These are phyloP conservation scores for Pogonognathellus flavescens DNA, from an alignment of 1,140 invertebrate genomes.

Conservation along the genomic window DNA sequence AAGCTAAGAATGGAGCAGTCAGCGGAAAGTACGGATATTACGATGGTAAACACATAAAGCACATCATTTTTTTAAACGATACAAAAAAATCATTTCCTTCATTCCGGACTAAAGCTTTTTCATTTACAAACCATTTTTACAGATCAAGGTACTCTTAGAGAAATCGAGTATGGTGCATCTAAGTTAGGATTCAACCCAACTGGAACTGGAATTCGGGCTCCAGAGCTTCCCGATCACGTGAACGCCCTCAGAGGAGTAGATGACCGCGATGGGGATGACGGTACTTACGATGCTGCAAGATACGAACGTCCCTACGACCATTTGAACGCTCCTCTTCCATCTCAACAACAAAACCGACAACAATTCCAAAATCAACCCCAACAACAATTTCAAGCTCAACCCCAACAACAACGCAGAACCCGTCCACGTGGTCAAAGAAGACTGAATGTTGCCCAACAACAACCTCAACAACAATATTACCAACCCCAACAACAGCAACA, in stretches of 20 bases:
- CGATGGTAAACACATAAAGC: conserved; percentile 65
- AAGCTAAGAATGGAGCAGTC: conserved; percentile 81
- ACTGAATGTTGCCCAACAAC: conserved; percentile 58
- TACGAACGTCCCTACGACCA: conserved; percentile 87
- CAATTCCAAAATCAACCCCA: conserved; percentile 69
- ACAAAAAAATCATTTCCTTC: no score
- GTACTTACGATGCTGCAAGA: conserved; percentile 76
- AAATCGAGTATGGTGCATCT: conserved; percentile 85
- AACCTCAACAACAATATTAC: conserved; percentile 66
- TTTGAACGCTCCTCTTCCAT: conserved; percentile 75
- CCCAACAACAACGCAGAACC: conserved; percentile 59
- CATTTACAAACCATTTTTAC: no score
- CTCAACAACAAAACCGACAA: conserved; percentile 76
- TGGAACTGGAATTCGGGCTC: conserved; percentile 78
- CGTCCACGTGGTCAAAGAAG: conserved; percentile 28
- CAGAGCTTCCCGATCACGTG: conserved; percentile 2
- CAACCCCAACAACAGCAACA: conserved; percentile 70
- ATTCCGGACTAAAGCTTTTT: no score
- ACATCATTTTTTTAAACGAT: conserved; percentile 66
- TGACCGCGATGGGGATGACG: conserved; percentile 36
- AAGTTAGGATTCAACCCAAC: conserved; percentile 80
- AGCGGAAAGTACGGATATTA: conserved; percentile 80
- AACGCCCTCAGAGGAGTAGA: not conserved
- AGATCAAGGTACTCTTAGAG: conserved; percentile 79
- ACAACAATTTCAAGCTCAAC: conserved; percentile 69